phyloP scores from a whole-genome alignment of 2,888 invertebrate species.

The Euzetes globulus region DNA sequence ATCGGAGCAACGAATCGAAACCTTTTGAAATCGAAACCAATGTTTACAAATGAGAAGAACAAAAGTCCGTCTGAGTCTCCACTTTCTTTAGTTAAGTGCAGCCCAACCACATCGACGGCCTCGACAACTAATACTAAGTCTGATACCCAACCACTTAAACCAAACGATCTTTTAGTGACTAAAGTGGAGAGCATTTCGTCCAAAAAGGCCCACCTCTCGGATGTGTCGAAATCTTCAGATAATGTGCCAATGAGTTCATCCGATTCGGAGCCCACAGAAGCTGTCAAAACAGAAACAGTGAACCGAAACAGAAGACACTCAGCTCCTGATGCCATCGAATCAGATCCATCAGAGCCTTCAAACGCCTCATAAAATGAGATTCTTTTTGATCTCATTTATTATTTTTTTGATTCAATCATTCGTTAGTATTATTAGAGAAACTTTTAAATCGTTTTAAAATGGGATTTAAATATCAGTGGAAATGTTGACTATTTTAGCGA shows the following conservation, averaged over 20 bases:
- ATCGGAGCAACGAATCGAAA: neutral
- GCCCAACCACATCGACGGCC: neutral
- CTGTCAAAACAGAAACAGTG: slow-evolving; percentile 2
- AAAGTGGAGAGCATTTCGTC: slow-evolving; percentile 19
- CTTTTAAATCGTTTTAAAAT: neutral
- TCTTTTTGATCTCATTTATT: slow-evolving; percentile 9
- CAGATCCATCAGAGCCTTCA: slow-evolving; percentile 14
- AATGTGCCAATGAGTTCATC: slow-evolving; percentile 16
- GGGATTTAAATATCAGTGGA: neutral
- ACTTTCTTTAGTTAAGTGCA: slow-evolving; percentile 16
- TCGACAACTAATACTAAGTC: neutral
- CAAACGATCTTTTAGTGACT: slow-evolving; percentile 25
- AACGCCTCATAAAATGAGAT: slow-evolving; percentile 28
- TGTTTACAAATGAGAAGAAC: neutral
- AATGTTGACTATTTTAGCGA: slow-evolving; percentile 6
- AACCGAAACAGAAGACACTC: slow-evolving; percentile 21
- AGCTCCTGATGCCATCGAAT: slow-evolving; percentile 25
- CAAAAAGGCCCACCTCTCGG: slow-evolving; percentile 12
- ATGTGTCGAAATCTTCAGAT: slow-evolving; percentile 3
- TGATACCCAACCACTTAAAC: neutral
- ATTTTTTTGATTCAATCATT: neutral
- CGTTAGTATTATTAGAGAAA: slow-evolving; percentile 3
- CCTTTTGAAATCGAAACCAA: neutral
- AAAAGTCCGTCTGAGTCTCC: slow-evolving; percentile 10
- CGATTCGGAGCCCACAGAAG: neutral